Base-by-base conservation (phyloP, 2,888 invertebrate species). In the Melanostoma scalare region DNA sequence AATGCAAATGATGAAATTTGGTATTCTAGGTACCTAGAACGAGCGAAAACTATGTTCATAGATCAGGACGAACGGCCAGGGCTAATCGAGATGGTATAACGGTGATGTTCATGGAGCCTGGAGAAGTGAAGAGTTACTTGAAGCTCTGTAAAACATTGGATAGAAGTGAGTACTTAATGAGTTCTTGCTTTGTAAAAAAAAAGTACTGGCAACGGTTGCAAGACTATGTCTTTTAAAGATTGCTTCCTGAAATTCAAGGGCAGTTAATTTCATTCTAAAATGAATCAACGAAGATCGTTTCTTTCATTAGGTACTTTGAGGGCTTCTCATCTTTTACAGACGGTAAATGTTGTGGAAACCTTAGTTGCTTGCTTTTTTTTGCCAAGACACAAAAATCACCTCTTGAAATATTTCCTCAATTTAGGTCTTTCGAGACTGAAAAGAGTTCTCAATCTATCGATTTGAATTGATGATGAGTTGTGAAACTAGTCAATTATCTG, bases 1-100 rank as follows among this genome's bases (percentile, higher is more conserved):
- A 38, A 9, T 6, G 5, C 3, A 38, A 9, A 53, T 30, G n/a
- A 6, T 60, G 30, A 31, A 33, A 40, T 46, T 36, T 0, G 8
- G 35, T 20, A 9, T 80, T 53, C 93, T 86, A 89, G 89, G 98
- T 99, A 44, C 99, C 99, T 0, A 94, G 96, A 87, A 98, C 98
- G 0, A 96, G 96, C 6, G 99, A 99, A 95, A 95, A 96, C 89
- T 99, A 99, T 90, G 95, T 99, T 0, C 99, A 99, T 90, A 94
- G 99, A 79, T 98, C 98, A 88, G 99, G 99, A 0, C 93, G 99
- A 71, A 99, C 99, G 0, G 99, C 99, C 0, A 93, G 99, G 65
- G 98, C 98, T 0, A 93, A 93, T 71, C 94, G 95, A 79, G 95
- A 96, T 88, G 99, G 99, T 0, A 94, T 99, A 6, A 97, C 99